Conservation (phyloP, 2,113 vertebrate genomes). For the Pogona vitticeps region DNA sequence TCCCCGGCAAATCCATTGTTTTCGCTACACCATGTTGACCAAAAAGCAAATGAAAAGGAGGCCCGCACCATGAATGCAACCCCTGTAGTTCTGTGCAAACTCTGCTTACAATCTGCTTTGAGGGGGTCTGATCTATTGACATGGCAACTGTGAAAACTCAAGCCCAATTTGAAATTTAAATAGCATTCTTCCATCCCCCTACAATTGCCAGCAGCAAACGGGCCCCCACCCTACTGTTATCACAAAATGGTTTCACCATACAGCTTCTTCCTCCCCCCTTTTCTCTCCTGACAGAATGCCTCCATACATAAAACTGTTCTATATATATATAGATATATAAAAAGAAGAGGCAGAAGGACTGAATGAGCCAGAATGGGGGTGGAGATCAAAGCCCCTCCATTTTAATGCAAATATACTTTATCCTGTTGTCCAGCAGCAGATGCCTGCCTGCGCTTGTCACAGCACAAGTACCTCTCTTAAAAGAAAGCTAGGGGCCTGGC, state of each 20-base stretch:
- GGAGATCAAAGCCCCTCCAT: conserved; percentile 40
- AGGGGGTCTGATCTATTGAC: conserved; percentile 72
- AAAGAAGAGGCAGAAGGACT: conserved; percentile 65
- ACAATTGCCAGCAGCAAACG: conserved; percentile 57
- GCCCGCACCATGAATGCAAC: conserved; percentile 55
- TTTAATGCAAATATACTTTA: conserved; percentile 76
- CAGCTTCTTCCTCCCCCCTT: conserved; percentile 27
- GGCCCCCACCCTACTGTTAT: conserved; percentile 42
- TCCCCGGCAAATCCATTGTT: conserved; percentile 29
- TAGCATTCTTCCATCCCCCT: conserved; percentile 65
- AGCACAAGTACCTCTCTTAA: conserved; percentile 31
- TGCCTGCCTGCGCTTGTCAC: conserved; percentile 66
- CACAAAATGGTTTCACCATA: conserved; percentile 66
- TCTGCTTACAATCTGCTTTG: conserved; percentile 68
- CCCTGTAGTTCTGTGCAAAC: conserved; percentile 70
- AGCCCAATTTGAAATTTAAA: conserved; percentile 75
- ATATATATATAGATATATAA: background rate
- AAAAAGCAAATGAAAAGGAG: conserved; percentile 64
- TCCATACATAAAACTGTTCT: conserved; percentile 69
- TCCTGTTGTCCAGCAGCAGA: conserved; percentile 72
- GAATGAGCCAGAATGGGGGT: conserved; percentile 40
- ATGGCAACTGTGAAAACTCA: conserved; percentile 67
- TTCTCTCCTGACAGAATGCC: conserved; percentile 71
- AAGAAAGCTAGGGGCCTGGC: conserved; percentile 48
- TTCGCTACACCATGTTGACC: conserved; percentile 63